These are phyloP conservation scores for Chaetoderma sp. DNA, from an alignment of 2,888 invertebrate species.

Conservation along the genomic window DNA sequence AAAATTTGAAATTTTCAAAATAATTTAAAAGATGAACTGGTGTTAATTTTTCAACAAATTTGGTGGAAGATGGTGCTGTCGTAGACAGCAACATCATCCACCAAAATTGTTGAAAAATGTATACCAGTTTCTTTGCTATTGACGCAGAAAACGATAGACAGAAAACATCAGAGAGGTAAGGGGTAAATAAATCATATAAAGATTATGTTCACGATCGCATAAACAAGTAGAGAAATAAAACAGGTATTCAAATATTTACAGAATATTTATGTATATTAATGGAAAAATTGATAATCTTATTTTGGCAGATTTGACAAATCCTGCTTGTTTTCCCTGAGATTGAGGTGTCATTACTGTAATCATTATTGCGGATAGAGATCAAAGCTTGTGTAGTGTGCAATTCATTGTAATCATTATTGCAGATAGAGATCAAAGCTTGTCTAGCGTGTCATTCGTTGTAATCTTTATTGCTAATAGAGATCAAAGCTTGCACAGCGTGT, in stretches of 20 bases:
- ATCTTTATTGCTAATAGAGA: background rate
- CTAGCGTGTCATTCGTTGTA: background rate
- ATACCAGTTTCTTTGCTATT: too few species aligned
- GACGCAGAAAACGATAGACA: background rate
- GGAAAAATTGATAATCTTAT: too few species aligned
- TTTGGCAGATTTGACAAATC: background rate
- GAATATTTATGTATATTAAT: background rate
- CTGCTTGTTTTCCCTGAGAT: background rate
- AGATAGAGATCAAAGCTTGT: background rate
- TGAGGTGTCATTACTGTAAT: background rate
- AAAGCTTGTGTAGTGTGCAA: background rate
- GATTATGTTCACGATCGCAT: background rate
- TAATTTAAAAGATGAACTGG: too few species aligned
- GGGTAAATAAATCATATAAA: background rate
- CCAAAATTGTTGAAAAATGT: too few species aligned
- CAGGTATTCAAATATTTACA: background rate
- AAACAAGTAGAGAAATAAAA: background rate
- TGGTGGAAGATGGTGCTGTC: background rate
- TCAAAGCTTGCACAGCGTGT: background rate
- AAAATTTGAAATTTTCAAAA: too few species aligned
- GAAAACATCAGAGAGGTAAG: background rate
- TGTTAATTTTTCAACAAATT: too few species aligned
- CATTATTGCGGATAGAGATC: background rate
- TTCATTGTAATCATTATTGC: background rate
- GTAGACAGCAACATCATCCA: too few species aligned